Base-by-base conservation (phyloP, 1,140 invertebrate genomes). In the Meteorus sp. region DNA sequence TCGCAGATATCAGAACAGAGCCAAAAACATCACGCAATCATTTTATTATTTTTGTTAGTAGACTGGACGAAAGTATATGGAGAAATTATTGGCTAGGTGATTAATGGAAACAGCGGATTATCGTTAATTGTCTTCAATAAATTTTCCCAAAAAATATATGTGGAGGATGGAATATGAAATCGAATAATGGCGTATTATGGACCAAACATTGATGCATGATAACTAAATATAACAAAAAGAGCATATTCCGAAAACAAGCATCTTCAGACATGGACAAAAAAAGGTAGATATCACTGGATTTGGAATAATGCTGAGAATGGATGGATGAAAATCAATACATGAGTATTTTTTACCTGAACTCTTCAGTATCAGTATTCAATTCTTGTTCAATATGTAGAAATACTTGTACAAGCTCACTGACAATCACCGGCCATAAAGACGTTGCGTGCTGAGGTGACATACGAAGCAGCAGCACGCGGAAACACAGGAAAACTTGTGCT, bases 341-440 rank as follows among this genome's bases (percentile, higher is more conserved):
- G 17, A 43, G 31, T 41, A 62, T 31, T 25, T 62, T 68, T 60
- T 77, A 93, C 91, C 87, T 91, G 68, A 90, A 89, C 69, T 92
- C 89, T 70, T 93, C 91, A 9, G 84, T 85, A 61, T 93, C 90
- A 25, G 86, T 86, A 35, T 83, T 86, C 9, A 96, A 74, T 70
- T 95, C 91, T 69, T 94, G 90, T 75, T 97, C 94, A 68, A 97
- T 92, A 71, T 93, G 89, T 23, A 95, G 77, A 65, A 95, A 91
- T 2, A 95, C 92, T 82, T 95, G 92, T 56, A 95, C 91, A 82
- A 97, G 86, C 85, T 97, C 95, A 39, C 91, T 93, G 52, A 97
- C 93, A 67, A 97, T 94, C 35, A 92, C 91, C 4, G 95, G 95
- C 95, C 95, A 97, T 22, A 97, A 79, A 0, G 92, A 94, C 7